These are phyloP conservation scores for Nyctalus aviator DNA, from an alignment of 2,797 vertebrate genomes.

Conservation along the genomic window DNA sequence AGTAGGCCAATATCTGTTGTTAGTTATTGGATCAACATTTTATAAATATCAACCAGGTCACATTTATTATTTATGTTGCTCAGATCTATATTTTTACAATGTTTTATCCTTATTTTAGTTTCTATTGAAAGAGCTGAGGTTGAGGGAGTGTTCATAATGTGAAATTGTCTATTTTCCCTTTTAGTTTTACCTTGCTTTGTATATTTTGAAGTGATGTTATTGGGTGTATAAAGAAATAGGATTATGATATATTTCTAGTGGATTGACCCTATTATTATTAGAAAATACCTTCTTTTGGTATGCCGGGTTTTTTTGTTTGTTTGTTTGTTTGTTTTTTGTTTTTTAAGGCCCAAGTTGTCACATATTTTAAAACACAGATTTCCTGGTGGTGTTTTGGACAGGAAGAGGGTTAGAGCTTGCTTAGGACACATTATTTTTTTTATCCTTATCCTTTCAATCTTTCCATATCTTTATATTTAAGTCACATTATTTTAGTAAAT, in stretches of 20 bases:
- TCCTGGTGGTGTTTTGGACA: not conserved
- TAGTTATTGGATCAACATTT: not conserved
- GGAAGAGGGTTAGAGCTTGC: not conserved
- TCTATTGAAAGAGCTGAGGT: not conserved
- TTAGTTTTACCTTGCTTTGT: not conserved
- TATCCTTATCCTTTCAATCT: not conserved
- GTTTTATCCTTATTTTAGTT: not conserved
- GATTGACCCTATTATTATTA: not conserved
- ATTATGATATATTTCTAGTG: slow-evolving; percentile 8
- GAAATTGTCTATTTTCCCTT: not conserved
- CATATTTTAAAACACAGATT: not conserved
- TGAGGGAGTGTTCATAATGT: not conserved
- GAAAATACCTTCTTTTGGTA: not conserved
- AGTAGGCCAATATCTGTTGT: not conserved
- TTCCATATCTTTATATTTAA: not conserved
- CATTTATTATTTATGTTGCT: not conserved
- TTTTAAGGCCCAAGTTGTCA: not conserved
- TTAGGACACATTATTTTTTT: not conserved
- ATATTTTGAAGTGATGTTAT: not conserved
- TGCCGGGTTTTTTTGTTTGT: not conserved
- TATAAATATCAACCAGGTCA: not conserved
- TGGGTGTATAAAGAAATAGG: not conserved
- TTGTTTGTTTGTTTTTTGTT: too few species aligned
- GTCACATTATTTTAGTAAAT: not conserved
- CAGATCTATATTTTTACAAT: not conserved